A percentile compares a stretch with the other conserved stretches of the same genome.
Conservation (phyloP, 2,113 vertebrate genomes). For the Chlorodrepanis virens region DNA sequence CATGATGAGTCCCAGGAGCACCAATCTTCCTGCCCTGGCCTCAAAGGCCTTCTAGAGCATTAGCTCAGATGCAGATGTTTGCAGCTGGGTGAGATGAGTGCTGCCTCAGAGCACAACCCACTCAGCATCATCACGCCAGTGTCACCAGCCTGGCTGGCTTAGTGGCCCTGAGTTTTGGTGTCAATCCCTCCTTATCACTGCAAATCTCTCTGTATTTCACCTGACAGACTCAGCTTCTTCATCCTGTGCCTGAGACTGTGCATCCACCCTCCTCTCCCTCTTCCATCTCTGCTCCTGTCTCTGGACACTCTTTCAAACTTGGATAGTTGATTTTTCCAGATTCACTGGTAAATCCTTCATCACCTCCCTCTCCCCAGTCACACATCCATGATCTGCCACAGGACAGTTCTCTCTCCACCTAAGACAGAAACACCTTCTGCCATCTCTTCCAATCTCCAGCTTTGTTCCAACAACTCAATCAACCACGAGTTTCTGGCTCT, state of each 20-base stretch:
- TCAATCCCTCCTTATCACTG: fast-evolving
- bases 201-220: neutral
- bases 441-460: neutral
- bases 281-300: neutral
- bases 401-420: neutral
- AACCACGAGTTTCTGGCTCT: neutral
- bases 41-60: neutral
- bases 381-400: neutral
- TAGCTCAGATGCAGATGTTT: neutral
- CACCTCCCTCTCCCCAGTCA: neutral
- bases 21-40: neutral
- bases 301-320: neutral
- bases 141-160: neutral
- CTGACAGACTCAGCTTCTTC: neutral
- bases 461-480: neutral
- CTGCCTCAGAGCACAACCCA: neutral
- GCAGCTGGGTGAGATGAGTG: neutral
- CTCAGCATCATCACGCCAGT: neutral
- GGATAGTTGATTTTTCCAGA: neutral
- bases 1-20: neutral
- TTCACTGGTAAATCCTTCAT: neutral
- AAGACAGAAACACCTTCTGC: neutral
- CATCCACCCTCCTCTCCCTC: neutral
- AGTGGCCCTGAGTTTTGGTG: neutral
- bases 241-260: neutral